A percentile compares a stretch with the other conserved stretches of the same genome.
Evolutionary conservation across 1,140 invertebrate species (phyloP).

Genomic region (Zaprionus inermis): DNA sequence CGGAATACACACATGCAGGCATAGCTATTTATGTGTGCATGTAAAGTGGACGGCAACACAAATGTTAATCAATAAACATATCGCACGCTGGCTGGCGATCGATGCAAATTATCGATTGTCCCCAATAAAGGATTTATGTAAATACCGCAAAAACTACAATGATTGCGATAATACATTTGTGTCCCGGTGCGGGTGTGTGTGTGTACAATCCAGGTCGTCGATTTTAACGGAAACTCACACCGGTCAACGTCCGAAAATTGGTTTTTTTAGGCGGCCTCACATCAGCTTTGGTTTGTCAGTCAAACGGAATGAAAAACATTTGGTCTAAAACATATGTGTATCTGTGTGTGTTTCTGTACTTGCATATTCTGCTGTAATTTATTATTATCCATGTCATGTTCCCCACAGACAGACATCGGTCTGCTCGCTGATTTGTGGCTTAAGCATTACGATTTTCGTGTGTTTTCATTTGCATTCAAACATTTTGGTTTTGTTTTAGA

Average conservation of each 20-base stretch:
- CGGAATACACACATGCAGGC: conserved; percentile 19
- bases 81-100: conserved; percentile 15
- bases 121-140: conserved; percentile 39
- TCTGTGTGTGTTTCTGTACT: not conserved
- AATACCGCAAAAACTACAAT: conserved; percentile 26
- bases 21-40: not conserved
- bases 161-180: conserved; percentile 4
- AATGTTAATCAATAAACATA: conserved; percentile 34
- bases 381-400: conserved; percentile 66
- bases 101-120: conserved; percentile 47
- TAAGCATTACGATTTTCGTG: conserved; percentile 40
- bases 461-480: conserved; percentile 59
- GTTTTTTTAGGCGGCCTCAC: conserved; percentile 35
- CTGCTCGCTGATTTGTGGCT: conserved; percentile 30
- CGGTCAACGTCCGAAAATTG: conserved; percentile 48
- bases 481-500: conserved; percentile 51
- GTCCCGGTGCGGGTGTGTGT: not conserved
- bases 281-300: conserved; percentile 45
- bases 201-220: conserved; percentile 5
- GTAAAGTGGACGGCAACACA: conserved; percentile 29
- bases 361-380: conserved; percentile 56
- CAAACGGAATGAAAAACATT: conserved; percentile 44
- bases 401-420: conserved; percentile 17
- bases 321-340: conserved; percentile 15
- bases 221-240: conserved; percentile 10